Evolutionary conservation across 92 coral and sea anemone genomes (phyloP).

Genomic region (Nematostella vectensis): DNA sequence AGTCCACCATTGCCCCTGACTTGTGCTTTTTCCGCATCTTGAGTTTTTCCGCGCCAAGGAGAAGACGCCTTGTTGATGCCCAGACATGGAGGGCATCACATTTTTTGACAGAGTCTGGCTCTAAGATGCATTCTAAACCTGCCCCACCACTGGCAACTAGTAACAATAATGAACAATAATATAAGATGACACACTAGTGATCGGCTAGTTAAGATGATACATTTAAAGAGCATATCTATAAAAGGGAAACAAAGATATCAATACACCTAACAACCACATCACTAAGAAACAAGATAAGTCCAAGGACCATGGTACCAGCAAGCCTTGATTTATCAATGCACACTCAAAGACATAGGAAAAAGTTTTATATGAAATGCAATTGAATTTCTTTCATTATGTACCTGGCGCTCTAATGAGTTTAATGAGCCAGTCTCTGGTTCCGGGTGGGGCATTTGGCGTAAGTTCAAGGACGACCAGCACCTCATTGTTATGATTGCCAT

Average conservation of each 20-base stretch:
- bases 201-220: not conserved
- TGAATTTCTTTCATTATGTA: conserved; percentile 6
- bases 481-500: conserved; percentile 30
- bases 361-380: too few relatives aligned
- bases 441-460: conserved; percentile 68
- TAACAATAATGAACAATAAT: not conserved
- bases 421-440: conserved; percentile 81
- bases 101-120: conserved; percentile 63
- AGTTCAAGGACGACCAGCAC: conserved; percentile 85
- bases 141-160: conserved; percentile 79
- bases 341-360: too few relatives aligned
- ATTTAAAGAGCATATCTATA: too few relatives aligned
- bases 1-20: conserved; percentile 72
- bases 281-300: too few relatives aligned
- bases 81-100: conserved; percentile 83
- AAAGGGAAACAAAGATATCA: too few relatives aligned
- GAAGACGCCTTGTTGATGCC: conserved; percentile 64
- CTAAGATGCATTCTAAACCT: conserved; percentile 56
- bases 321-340: too few relatives aligned
- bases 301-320: too few relatives aligned
- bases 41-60: conserved; percentile 80
- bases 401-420: conserved; percentile 85
- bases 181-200: not conserved
- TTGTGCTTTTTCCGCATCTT: conserved; percentile 62
- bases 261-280: not conserved